Evolutionary conservation across 2,113 vertebrate species (phyloP), one percentile per base, ranked within the genome.

Genomic region (Shinisaurus crocodilurus): DNA sequence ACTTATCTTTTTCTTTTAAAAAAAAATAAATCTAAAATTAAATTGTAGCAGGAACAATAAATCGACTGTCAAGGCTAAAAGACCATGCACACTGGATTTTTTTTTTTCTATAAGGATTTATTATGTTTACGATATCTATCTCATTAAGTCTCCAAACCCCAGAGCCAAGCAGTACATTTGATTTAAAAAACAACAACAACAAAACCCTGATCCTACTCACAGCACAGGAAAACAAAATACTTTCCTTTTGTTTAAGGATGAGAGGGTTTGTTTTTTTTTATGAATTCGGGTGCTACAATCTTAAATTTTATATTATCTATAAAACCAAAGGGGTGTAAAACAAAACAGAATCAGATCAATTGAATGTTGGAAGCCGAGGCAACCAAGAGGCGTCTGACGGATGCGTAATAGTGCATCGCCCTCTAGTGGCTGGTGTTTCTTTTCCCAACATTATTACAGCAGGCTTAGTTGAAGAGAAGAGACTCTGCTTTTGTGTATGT

Each of bases 311-410:
- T 94, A 70, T 77, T 90, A 89, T 93, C 91, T 92, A 95, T 91
- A n/a, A 96, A 96, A 96, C 87, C 88, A 90, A 90, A 43, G 87
- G 45, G 50, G 89, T 85, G 93, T 95, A 93, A 95, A 94, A 80
- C 85, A 90, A 94, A 96, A 94, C 43, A 86, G 87, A 85, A 81
- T 93, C 84, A 82, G 40, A 92, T 91, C 43, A 74, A 90, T 82
- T 93, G 91, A 94, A 93, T 92, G 91, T 92, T 86, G 91, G 13
- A 43, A 93, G 93, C 85, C 5, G 18, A 72, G 1, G 15, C 70
- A 88, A 93, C 89, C 3, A 15, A 69, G 37, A 93, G 54, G 57
- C 81, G 69, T 60, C 20, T n/a, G 16, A 69, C 0, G 20, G 34
- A 88, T 92, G 63, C 90, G 90, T 92, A 95, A 95, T 94, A 93